Conservation (phyloP, 2,888 invertebrate species). For the Periphyllus acericola region DNA sequence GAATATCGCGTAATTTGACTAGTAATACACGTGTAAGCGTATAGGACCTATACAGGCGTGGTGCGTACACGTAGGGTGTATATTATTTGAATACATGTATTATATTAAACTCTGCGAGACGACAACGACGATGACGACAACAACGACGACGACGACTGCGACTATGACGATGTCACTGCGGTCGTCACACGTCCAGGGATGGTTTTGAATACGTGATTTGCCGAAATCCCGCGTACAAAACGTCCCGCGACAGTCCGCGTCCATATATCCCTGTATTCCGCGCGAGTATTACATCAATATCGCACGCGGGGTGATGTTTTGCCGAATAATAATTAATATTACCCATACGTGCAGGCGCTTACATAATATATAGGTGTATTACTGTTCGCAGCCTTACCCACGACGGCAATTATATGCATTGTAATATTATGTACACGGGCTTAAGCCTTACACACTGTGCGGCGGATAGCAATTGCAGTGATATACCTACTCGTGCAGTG, state of each 20-base stretch:
- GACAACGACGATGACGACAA: no score
- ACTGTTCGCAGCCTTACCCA: not conserved
- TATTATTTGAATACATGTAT: no score
- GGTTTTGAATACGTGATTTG: conserved; percentile 23
- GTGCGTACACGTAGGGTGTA: no score
- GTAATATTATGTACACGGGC: not conserved
- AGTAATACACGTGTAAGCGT: no score
- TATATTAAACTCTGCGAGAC: not conserved
- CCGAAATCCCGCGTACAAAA: conserved; percentile 1
- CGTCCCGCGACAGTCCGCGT: not conserved
- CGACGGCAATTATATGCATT: not conserved
- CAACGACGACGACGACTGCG: not conserved
- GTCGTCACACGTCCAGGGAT: not conserved
- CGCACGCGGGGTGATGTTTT: not conserved
- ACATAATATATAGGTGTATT: not conserved
- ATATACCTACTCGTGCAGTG: no score
- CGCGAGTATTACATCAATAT: not conserved
- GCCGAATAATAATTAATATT: not conserved
- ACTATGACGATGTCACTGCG: not conserved
- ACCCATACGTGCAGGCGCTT: not conserved
- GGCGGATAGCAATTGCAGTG: no score
- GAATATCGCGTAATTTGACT: no score
- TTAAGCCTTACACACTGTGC: no score
- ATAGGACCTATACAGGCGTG: no score
- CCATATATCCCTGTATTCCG: no score